Conservation (phyloP, 1,140 invertebrate species). For the Pissodes strobi region DNA sequence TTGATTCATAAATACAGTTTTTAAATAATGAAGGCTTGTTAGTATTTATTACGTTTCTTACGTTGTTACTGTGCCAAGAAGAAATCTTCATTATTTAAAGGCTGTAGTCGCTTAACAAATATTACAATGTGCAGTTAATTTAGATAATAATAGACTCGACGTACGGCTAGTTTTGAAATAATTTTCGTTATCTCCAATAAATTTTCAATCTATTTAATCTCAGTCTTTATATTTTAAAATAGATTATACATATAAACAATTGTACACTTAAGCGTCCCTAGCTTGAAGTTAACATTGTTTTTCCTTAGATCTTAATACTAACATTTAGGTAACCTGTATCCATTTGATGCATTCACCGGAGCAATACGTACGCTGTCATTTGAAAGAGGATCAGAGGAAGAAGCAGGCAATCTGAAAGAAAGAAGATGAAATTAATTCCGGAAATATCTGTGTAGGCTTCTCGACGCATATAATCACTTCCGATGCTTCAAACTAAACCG, state of each 20-base stretch:
- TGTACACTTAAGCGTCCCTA: conserved; percentile 48
- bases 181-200: conserved; percentile 15
- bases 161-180: conserved; percentile 3
- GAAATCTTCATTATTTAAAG: not conserved
- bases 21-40: too few relatives aligned
- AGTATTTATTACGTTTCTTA: too few relatives aligned
- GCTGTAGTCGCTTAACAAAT: conserved; percentile 11
- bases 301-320: conserved; percentile 34
- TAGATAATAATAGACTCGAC: not conserved
- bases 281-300: conserved; percentile 38
- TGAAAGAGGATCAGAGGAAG: conserved; percentile 25
- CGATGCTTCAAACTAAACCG: too few relatives aligned
- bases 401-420: conserved; percentile 37
- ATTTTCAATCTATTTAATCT: conserved; percentile 42
- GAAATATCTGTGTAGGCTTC: too few relatives aligned
- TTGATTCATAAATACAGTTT: conserved; percentile 13
- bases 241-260: conserved; percentile 51
- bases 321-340: conserved; percentile 30
- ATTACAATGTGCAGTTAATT: conserved; percentile 17
- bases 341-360: conserved; percentile 44
- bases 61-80: too few relatives aligned
- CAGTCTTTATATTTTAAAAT: conserved; percentile 50
- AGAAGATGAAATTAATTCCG: too few relatives aligned
- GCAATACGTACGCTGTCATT: conserved; percentile 31
- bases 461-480: too few relatives aligned